phyloP scores from a whole-genome alignment of 2,888 invertebrate species.

The Melanargia galathea region DNA sequence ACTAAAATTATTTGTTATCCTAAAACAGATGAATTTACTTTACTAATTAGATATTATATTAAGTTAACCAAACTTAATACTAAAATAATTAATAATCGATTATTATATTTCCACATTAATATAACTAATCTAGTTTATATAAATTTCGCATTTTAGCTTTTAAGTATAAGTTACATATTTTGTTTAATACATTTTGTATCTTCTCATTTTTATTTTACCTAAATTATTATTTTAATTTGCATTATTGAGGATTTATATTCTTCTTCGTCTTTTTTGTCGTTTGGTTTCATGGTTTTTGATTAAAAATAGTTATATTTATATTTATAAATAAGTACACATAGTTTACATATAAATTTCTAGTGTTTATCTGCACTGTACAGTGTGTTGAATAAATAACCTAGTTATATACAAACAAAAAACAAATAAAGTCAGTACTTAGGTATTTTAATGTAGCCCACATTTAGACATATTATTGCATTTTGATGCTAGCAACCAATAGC shows the following conservation, averaged over 20 bases:
- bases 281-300: background rate
- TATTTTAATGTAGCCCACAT: background rate
- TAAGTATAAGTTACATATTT: background rate
- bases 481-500: background rate
- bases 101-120: background rate
- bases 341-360: background rate
- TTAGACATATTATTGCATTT: slow-evolving; percentile 1
- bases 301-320: background rate
- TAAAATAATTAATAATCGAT: background rate
- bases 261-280: background rate
- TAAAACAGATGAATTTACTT: slow-evolving; percentile 3
- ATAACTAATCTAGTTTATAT: background rate
- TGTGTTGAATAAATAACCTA: slow-evolving; percentile 14
- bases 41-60: background rate
- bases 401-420: slow-evolving; percentile 16
- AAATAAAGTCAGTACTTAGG: background rate
- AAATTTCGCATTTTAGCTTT: background rate
- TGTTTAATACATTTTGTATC: background rate
- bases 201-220: background rate
- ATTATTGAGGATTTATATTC: background rate
- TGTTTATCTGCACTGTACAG: slow-evolving; percentile 6
- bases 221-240: too few relatives aligned
- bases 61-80: background rate
- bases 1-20: slow-evolving; percentile 2
- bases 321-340: background rate